phyloP scores from a whole-genome alignment of 2,113 vertebrate species.

The Podarcis muralis region DNA sequence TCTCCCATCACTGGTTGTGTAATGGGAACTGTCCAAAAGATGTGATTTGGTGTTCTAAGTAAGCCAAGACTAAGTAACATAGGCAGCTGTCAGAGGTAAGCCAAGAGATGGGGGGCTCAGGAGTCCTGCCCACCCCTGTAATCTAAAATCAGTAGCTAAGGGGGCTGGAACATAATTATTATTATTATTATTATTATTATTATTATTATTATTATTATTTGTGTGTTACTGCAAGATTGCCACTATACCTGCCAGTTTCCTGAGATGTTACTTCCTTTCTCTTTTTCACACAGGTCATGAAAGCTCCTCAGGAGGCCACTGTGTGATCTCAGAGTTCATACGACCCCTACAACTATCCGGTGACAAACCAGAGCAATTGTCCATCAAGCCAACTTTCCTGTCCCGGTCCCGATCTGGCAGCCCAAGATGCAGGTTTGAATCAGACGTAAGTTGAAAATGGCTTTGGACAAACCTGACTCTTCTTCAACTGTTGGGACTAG shows the following conservation, averaged over 20 bases:
- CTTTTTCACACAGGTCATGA: slow-evolving; percentile 80
- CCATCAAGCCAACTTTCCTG: slow-evolving; percentile 88
- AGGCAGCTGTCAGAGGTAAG: too few relatives aligned
- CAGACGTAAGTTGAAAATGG: slow-evolving; percentile 80
- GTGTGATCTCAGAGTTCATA: slow-evolving; percentile 87
- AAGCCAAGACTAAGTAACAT: too few relatives aligned
- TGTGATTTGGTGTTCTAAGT: too few relatives aligned
- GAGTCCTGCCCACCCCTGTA: too few relatives aligned
- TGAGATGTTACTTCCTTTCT: neutral
- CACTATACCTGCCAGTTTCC: neutral
- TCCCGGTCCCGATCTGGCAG: slow-evolving; percentile 78
- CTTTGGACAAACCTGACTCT: neutral
- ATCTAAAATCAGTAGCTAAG: neutral
- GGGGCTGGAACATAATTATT: too few relatives aligned
- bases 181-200: too few relatives aligned
- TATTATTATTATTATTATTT: too few relatives aligned
- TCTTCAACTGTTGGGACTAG: neutral
- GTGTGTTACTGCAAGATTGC: neutral
- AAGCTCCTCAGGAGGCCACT: slow-evolving; percentile 75
- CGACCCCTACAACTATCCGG: slow-evolving; percentile 84
- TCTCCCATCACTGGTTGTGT: too few relatives aligned
- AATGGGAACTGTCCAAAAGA: too few relatives aligned
- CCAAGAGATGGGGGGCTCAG: too few relatives aligned
- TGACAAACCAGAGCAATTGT: slow-evolving; percentile 86
- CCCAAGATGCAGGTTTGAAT: slow-evolving; percentile 85